phyloP scores from a whole-genome alignment of 2,113 vertebrate species.

The Suricata suricatta region DNA sequence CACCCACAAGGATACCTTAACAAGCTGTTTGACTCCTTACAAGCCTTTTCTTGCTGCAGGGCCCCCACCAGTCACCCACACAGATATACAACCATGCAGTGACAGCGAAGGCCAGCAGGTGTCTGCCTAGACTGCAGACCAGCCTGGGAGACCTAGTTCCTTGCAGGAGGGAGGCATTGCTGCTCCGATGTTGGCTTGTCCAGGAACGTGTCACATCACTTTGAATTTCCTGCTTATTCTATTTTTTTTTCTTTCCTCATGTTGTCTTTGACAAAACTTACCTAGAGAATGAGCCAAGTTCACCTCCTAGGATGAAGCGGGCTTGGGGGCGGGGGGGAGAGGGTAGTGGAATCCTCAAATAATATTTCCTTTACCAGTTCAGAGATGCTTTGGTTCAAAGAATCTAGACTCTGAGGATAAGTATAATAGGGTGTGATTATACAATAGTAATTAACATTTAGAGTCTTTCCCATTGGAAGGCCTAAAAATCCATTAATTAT shows the following conservation, averaged over 20 bases:
- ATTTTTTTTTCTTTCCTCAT: conserved; percentile 59
- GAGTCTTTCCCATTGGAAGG: not conserved
- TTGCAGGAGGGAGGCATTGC: conserved; percentile 60
- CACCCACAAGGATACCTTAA: conserved; percentile 88
- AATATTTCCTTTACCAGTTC: conserved; percentile 39
- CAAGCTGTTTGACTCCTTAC: conserved; percentile 86
- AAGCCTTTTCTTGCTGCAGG: conserved; percentile 81
- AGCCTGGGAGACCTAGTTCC: conserved; percentile 51
- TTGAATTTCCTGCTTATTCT: conserved; percentile 48
- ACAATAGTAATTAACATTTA: not conserved
- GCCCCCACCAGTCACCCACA: conserved; percentile 80
- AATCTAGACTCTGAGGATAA: conserved; percentile 2
- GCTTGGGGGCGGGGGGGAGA: too few relatives aligned
- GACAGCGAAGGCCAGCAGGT: conserved; percentile 84
- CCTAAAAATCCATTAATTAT: not conserved
- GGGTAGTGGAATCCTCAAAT: conserved; percentile 40
- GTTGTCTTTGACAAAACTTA: conserved; percentile 42
- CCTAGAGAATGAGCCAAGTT: conserved; percentile 38
- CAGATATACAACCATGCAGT: conserved; percentile 80
- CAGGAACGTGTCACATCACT: conserved; percentile 59
- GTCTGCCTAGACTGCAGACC: conserved; percentile 73
- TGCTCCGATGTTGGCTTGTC: conserved; percentile 40
- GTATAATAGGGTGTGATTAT: not conserved
- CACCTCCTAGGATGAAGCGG: not conserved
- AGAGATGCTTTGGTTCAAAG: not conserved